Percentiles rank a stretch among this genome's conserved stretches.
Conservation (phyloP, 2,113 vertebrate genomes). For the Thinocorus orbignyianus region DNA sequence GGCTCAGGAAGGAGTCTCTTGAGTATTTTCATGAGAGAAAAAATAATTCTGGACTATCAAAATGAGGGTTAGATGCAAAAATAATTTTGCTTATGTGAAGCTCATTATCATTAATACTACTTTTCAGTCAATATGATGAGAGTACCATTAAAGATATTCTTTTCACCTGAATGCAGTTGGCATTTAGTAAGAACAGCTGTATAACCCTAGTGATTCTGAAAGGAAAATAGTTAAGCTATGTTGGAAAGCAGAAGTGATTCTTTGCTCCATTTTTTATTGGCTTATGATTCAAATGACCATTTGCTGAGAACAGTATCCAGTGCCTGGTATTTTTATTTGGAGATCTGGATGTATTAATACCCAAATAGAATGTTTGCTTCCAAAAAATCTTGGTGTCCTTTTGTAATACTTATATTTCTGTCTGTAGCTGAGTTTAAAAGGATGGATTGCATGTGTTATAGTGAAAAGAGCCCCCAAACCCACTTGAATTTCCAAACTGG, state of each 20-base stretch:
- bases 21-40: not conserved
- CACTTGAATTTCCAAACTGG: not conserved
- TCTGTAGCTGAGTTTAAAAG: not conserved
- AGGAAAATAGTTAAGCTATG: not conserved
- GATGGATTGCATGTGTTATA: not conserved
- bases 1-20: not conserved
- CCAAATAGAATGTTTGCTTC: not conserved
- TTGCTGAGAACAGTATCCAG: not conserved
- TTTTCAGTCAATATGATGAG: not conserved
- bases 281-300: not conserved
- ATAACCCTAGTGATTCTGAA: not conserved
- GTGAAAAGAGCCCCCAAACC: not conserved
- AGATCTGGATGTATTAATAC: not conserved
- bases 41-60: constrained; percentile 6
- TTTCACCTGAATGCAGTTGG: not conserved
- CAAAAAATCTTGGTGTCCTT: not conserved
- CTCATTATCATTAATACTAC: not conserved
- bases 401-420: not conserved
- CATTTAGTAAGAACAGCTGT: not conserved
- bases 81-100: not conserved
- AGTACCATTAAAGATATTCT: not conserved
- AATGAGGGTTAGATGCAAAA: not conserved
- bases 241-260: not conserved
- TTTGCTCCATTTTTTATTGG: not conserved
- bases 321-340: not conserved